Conservation (phyloP, 2,113 vertebrate genomes). For the Polypterus senegalus region DNA sequence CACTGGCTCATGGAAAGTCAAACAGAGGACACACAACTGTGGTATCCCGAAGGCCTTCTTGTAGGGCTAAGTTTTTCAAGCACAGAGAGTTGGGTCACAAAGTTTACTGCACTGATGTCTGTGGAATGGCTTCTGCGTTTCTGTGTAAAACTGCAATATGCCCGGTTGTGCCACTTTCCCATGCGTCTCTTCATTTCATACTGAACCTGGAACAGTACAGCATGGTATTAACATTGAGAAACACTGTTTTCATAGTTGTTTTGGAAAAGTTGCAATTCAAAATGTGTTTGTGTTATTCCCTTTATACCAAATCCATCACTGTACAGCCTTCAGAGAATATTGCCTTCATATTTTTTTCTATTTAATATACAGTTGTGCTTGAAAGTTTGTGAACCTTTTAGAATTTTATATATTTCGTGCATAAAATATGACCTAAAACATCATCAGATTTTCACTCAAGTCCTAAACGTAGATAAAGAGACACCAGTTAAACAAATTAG, state of each 20-base stretch:
- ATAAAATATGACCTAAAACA: too few species aligned
- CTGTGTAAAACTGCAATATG: slow-evolving; percentile 42
- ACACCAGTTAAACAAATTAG: too few species aligned
- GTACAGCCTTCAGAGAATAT: too few species aligned
- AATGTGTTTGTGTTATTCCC: too few species aligned
- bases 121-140: slow-evolving; percentile 43
- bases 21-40: slow-evolving; percentile 31
- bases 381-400: too few species aligned
- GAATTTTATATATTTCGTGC: too few species aligned
- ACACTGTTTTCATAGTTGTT: background rate
- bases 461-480: too few species aligned
- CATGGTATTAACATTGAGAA: background rate
- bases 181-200: slow-evolving; percentile 56
- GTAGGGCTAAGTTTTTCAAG: slow-evolving; percentile 40
- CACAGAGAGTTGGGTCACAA: slow-evolving; percentile 48
- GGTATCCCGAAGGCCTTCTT: slow-evolving; percentile 23
- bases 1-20: slow-evolving; percentile 22
- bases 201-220: slow-evolving; percentile 48
- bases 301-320: too few species aligned
- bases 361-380: too few species aligned
- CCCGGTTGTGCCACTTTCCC: slow-evolving; percentile 46
- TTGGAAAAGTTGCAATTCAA: background rate
- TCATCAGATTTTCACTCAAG: too few species aligned
- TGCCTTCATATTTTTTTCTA: too few species aligned
- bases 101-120: slow-evolving; percentile 52